Base-by-base conservation (phyloP, 2,888 invertebrate genomes). In the Amaurobius ferox region DNA sequence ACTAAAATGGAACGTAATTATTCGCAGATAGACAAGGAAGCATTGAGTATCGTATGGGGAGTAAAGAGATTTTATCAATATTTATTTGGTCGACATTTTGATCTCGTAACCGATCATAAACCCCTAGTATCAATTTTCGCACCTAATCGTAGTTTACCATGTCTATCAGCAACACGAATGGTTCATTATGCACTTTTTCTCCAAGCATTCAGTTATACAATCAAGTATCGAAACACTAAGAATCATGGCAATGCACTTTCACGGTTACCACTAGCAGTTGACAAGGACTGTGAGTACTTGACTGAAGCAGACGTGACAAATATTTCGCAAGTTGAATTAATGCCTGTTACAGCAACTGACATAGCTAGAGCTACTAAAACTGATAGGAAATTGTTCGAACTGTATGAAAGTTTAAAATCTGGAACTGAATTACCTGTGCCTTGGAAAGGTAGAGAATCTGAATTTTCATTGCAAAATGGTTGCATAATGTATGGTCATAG, bases 321-420 rank as follows among this genome's bases (percentile, higher is more conserved):
- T 72, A 72, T 72, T 35, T 35, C 66, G 89, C 90, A 71, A 71
- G 19, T 71, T 71, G 71, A 71, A 71, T 71, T 71, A 71, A 71
- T 71, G 71, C 71, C 71, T 71, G 71, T 71, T 55, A 71, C 71
- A 71, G 71, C 71, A 71, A 71, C 71, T 55, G 71, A 71, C 71
- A 71, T 71, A 71, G 71, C 71, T 71, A 71, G 71, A 71, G 71
- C 71, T 71, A 71, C 71, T 71, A 71, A 71, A 71, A 71, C 71
- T 71, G 71, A 71, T 71, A 71, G 71, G 71, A 71, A 71, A 71
- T 71, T 71, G 71, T 71, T 71, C 71, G 71, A 71, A 71, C 71
- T 71, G 55, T 71, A 71, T 71, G 73, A 73, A 73, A 64, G 64
- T 73, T 73, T 73, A 73, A 73, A 73, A 73, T 73, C 73, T 73